phyloP scores from a whole-genome alignment of 2,888 invertebrate genomes.

The Drosophila aldrichi region DNA sequence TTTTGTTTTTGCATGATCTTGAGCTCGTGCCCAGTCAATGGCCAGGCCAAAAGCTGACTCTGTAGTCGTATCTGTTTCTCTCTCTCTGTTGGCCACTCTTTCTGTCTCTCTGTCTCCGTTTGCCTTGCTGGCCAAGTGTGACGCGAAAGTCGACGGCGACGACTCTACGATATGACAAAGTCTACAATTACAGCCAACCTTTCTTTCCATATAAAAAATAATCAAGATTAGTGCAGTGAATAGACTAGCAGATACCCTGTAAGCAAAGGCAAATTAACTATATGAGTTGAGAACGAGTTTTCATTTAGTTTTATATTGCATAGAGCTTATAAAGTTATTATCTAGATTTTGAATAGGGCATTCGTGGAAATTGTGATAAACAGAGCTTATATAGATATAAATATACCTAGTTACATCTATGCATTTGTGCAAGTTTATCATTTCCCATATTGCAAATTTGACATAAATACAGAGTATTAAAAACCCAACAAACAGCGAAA shows the following conservation, averaged over 20 bases:
- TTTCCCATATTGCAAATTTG: not conserved
- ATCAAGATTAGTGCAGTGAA: not conserved
- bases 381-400: too few species aligned
- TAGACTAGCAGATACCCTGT: conserved; percentile 6
- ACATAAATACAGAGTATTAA: not conserved
- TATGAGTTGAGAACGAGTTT: not conserved
- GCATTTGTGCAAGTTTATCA: not conserved
- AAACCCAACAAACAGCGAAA: conserved; percentile 36
- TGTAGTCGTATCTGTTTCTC: conserved; percentile 4
- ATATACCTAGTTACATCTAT: too few species aligned
- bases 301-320: too few species aligned
- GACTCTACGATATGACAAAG: conserved; percentile 51
- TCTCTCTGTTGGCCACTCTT: not conserved
- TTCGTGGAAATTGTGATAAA: too few species aligned
- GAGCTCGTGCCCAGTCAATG: conserved; percentile 53
- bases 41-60: conserved; percentile 45
- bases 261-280: not conserved
- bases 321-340: too few species aligned
- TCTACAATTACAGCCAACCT: conserved; percentile 64
- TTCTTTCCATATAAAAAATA: conserved; percentile 37
- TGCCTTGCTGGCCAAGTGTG: conserved; percentile 67
- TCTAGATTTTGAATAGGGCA: too few species aligned
- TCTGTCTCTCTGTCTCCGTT: not conserved
- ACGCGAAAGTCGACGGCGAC: conserved; percentile 75
- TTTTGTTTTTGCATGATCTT: conserved; percentile 16